Base-by-base conservation (phyloP, 2,888 invertebrate genomes). In the Ochlodes sylvanus region DNA sequence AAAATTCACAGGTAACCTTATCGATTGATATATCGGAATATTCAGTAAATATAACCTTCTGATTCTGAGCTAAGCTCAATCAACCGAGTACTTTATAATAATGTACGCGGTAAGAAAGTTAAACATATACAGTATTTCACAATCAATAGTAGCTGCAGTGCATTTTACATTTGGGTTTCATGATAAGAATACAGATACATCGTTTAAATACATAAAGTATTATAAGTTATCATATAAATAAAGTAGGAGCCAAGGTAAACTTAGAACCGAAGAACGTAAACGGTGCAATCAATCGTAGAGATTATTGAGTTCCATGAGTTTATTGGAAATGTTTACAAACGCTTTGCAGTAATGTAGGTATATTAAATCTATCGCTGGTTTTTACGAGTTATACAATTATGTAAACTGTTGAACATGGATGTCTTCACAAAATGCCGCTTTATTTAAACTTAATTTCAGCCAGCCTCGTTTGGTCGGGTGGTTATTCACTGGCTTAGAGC, bases 271-370 rank as follows among this genome's bases (percentile, higher is more conserved):
- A 17, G 61, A 41, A 58, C 42, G 65, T 67, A 67, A 67, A 67
- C 67, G 61, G 19, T 67, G 67, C 61, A 17, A 62, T 67, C 55
- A 67, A 67, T 67, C 61, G 61, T 60, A 32, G 44, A 61, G 17
- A 44, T 61, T 67, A 67, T 67, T 17, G 67, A 47, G 67, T 67
- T 67, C 44, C 67, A 19, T 66, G 60, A 42, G 41, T 50, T 65
- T 58, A 50, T 32, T 65, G 58, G 58, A 65, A 58, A 27, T 58
- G 41, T 27, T 58, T 58, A 52, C 44, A 47, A 47, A 47, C 12
- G 57, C 17, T 7, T 56, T 65, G 10, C 41, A 66, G 32, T 27
- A 27, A 27, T 27, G 41, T 52, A 66, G 41, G 52, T 66, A 58
- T 52, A 27, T 15, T 66, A 60, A 58, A 66, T 58, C 52, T 60